Evolutionary conservation across 1,140 invertebrate genomes (phyloP).

Genomic region (Nasonia longicornis): DNA sequence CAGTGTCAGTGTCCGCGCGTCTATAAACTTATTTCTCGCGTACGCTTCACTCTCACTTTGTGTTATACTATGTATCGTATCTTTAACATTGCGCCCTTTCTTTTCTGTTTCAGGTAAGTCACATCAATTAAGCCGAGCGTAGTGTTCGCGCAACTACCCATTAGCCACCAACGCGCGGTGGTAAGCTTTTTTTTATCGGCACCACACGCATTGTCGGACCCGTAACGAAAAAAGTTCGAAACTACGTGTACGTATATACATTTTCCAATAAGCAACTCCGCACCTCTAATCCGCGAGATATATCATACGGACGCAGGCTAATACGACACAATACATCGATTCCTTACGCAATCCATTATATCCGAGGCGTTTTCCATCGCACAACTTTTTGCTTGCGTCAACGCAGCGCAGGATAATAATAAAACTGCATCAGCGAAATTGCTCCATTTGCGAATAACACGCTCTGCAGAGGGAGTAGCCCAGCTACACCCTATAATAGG

Average conservation of each 20-base stretch:
- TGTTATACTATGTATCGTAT: background rate
- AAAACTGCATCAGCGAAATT: background rate
- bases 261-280: background rate
- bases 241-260: background rate
- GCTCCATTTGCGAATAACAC: conserved; percentile 8
- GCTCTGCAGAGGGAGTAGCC: background rate
- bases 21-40: background rate
- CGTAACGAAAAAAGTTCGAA: background rate
- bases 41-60: background rate
- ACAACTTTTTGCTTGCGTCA: background rate
- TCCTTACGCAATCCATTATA: conserved; percentile 9
- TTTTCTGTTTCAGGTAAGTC: conserved; percentile 36
- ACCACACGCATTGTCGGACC: background rate
- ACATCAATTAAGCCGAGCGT: background rate
- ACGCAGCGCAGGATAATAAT: background rate
- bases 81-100: background rate
- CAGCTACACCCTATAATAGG: background rate
- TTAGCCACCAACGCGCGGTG: background rate
- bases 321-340: background rate
- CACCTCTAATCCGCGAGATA: background rate
- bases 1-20: background rate
- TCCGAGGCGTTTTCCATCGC: background rate
- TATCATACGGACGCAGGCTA: too few species aligned
- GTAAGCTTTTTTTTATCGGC: background rate
- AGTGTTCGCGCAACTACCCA: background rate